phyloP scores from a whole-genome alignment of 1,140 invertebrate genomes.

The Archegozetes longisetosus region DNA sequence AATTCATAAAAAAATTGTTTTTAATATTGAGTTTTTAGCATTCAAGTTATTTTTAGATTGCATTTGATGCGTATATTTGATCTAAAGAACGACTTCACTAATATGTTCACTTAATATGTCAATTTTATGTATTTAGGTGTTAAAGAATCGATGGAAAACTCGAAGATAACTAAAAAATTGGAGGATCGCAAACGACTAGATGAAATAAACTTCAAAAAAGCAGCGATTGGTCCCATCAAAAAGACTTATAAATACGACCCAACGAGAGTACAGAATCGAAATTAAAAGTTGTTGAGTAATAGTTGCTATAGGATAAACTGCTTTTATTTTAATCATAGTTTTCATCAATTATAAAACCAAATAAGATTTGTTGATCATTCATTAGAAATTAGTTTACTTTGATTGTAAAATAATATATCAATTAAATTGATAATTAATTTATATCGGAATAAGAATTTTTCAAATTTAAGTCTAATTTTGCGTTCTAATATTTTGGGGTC shows the following conservation, averaged over 20 bases:
- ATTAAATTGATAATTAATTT: background rate
- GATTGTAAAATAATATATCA: background rate
- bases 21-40: background rate
- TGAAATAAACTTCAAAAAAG: slow-evolving; percentile 56
- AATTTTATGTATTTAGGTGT: background rate
- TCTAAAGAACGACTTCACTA: too few species aligned
- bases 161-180: slow-evolving; percentile 27
- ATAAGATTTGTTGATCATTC: background rate
- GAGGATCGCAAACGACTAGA: slow-evolving; percentile 56
- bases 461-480: background rate
- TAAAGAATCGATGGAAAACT: slow-evolving; percentile 5
- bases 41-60: too few species aligned
- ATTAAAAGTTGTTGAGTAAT: background rate
- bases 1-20: background rate
- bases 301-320: too few species aligned
- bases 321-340: too few species aligned
- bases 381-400: background rate
- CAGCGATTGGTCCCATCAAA: slow-evolving; percentile 60
- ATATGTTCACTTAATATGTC: too few species aligned
- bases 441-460: background rate
- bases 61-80: too few species aligned
- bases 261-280: slow-evolving; percentile 29
- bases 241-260: slow-evolving; percentile 79
- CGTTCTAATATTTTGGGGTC: background rate
- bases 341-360: background rate